phyloP scores from a whole-genome alignment of 1,140 invertebrate genomes.

The Venturia canescens region DNA sequence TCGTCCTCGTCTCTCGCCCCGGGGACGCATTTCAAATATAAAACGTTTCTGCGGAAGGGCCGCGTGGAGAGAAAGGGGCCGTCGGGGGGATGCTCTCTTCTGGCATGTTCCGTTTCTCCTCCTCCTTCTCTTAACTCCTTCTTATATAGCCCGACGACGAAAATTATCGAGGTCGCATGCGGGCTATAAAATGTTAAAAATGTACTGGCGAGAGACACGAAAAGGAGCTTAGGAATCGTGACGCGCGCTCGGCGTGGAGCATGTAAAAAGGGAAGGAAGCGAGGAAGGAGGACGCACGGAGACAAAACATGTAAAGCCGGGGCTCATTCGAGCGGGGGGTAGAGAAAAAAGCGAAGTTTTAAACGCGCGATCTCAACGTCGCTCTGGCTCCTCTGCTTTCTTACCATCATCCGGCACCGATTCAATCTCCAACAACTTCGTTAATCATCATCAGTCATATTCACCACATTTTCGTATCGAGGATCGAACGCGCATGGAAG shows the following conservation, averaged over 20 bases:
- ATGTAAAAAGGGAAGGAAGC: not conserved
- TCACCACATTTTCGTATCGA: too few species aligned
- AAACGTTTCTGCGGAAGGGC: conserved; percentile 22
- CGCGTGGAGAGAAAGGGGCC: not conserved
- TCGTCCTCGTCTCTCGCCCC: conserved; percentile 3
- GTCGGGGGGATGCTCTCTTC: not conserved
- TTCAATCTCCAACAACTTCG: too few species aligned
- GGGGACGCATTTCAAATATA: conserved; percentile 45
- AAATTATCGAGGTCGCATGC: conserved; percentile 31
- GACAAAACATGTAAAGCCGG: not conserved
- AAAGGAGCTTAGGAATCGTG: conserved; percentile 29
- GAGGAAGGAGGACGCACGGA: not conserved
- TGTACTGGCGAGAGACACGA: conserved; percentile 20
- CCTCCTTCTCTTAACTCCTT: not conserved
- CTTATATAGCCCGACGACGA: conserved; percentile 17
- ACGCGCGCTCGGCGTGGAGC: not conserved
- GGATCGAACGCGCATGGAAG: too few species aligned
- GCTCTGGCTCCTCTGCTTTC: too few species aligned
- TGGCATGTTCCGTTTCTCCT: not conserved
- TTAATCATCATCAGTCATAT: too few species aligned
- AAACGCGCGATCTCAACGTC: too few species aligned
- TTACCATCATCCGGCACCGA: too few species aligned
- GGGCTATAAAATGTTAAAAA: conserved; percentile 35
- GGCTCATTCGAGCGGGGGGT: too few species aligned
- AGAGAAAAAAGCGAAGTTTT: too few species aligned